Conservation (phyloP, 64 coral and sea anemone species). For the Stichodactyla helianthus region DNA sequence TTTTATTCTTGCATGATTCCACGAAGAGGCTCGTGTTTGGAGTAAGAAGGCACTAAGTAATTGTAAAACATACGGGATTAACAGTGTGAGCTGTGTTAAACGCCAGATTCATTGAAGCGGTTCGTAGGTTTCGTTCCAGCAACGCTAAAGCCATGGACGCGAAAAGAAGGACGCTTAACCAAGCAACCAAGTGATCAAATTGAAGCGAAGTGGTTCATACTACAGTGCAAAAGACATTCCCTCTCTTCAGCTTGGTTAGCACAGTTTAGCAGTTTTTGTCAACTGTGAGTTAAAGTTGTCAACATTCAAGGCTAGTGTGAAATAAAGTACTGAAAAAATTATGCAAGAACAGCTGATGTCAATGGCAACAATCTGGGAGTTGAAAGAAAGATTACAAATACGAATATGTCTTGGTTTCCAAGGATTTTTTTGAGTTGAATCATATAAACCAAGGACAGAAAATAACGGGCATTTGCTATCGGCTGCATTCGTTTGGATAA, state of each 20-base stretch:
- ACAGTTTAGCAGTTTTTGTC: too few species aligned
- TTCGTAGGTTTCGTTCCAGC: not conserved
- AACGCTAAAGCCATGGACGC: conserved; percentile 1
- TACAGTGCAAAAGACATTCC: not conserved
- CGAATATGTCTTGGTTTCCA: not conserved
- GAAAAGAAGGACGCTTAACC: conserved; percentile 5
- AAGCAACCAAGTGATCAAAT: not conserved
- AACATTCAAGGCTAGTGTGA: too few species aligned
- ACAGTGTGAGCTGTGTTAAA: not conserved
- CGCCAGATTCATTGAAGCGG: not conserved
- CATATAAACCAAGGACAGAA: not conserved
- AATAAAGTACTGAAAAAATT: too few species aligned
- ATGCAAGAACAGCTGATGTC: too few species aligned
- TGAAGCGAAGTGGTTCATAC: not conserved
- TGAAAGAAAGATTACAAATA: too few species aligned
- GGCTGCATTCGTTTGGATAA: not conserved
- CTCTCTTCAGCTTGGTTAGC: too few species aligned
- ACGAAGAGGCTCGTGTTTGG: too few species aligned
- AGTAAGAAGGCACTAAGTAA: not conserved
- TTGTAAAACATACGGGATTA: not conserved
- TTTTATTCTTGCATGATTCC: too few species aligned
- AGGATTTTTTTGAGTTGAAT: not conserved
- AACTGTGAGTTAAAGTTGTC: too few species aligned
- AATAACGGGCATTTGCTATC: not conserved
- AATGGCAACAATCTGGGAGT: too few species aligned